Evolutionary conservation across 2,113 vertebrate species (phyloP).

Genomic region (Ranitomeya variabilis): DNA sequence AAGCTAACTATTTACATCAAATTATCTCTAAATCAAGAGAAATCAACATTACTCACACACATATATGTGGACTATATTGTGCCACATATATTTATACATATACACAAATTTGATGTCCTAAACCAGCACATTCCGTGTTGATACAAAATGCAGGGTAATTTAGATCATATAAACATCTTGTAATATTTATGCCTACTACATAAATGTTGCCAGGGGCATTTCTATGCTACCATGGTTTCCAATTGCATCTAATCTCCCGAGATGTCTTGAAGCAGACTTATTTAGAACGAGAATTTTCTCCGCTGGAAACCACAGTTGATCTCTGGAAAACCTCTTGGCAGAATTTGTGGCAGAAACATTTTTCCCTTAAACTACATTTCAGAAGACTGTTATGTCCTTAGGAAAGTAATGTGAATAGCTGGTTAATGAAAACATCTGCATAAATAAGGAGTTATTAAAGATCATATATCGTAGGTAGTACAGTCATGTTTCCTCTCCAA

Average conservation of each 20-base stretch:
- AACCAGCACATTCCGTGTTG: background rate
- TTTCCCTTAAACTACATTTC: conserved; percentile 26
- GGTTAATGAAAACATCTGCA: conserved; percentile 5
- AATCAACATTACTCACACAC: too few species aligned
- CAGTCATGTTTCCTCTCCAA: background rate
- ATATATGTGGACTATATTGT: too few species aligned
- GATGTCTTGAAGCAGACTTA: conserved; percentile 4
- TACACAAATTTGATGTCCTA: background rate
- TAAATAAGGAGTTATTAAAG: conserved; percentile 8
- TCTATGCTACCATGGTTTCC: conserved; percentile 32
- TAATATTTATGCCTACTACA: conserved; percentile 14
- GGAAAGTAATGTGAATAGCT: conserved; percentile 1
- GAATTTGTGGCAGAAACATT: conserved; percentile 1
- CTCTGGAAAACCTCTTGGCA: conserved; percentile 31
- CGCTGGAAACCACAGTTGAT: conserved; percentile 30
- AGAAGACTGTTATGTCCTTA: background rate
- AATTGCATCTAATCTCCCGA: conserved; percentile 35
- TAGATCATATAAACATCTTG: conserved; percentile 4
- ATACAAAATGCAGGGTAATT: background rate
- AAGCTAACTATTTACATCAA: too few species aligned
- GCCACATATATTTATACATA: background rate
- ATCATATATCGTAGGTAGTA: background rate
- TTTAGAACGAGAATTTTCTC: conserved; percentile 23
- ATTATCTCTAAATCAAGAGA: too few species aligned
- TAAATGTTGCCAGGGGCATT: conserved; percentile 15